Evolutionary conservation across 2,888 invertebrate genomes (phyloP), one percentile per base, ranked within the genome.

Genomic region (Monopis laevigella): DNA sequence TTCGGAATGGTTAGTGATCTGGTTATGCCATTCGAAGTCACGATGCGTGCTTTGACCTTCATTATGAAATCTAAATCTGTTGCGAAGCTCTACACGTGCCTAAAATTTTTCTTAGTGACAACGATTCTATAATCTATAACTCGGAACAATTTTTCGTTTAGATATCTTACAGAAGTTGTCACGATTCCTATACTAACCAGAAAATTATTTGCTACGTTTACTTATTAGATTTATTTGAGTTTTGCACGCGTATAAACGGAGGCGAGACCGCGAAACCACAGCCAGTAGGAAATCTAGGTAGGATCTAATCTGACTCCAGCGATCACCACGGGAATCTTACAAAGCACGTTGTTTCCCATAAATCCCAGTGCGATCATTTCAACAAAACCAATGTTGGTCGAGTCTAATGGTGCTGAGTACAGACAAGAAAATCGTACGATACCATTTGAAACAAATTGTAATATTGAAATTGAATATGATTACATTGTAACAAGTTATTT

Each of bases 161-260:
- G 6, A 6, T 5, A 10, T 24, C 24, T 24, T 10, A 24, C 6
- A 52, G 61, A 58, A 28, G 24, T 54, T 65, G 63, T 69, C 72
- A 74, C 70, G 70, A 73, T 60, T 73, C 60, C 55, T 58, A 63
- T 57, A 65, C n/a, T n/a, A n/a, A n/a, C n/a, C 54, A 62, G 59
- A 62, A 62, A 67, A 12, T 64, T 58, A 62, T 64, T 62, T 65
- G 60, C 62, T 59, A 60, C 55, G 55, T 27, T 63, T 61, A 56
- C 59, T 56, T 59, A 65, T 70, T 65, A 69, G 69, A 73, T 77
- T 73, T 73, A 71, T 74, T 73, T 70, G 61, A 62, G 65, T 63
- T 65, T 61, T 59, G 50, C 52, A 56, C 7, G 53, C 58, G 62
- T 72, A 77, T 77, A 77, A 74, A 67, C 63, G 63, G 64, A 58